Base-by-base conservation (phyloP, 2,797 vertebrate species). In the Melanotaenia pygmaea region DNA sequence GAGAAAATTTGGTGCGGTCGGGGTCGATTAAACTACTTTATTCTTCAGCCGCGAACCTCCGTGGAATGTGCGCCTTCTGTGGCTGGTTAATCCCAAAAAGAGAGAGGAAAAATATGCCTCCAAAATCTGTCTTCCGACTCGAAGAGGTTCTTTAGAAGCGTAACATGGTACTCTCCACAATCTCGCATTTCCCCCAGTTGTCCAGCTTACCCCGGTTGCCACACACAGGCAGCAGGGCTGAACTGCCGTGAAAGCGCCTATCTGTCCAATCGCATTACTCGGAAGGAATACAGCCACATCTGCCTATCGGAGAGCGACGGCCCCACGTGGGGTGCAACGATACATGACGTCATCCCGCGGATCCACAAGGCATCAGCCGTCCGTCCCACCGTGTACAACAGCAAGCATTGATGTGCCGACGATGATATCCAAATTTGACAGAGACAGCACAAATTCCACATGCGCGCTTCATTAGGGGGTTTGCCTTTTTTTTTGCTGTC, bases 241-340 rank as follows among this genome's bases (percentile, higher is more conserved):
- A 94, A 90, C 95, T 89, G 95, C 95, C 94, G 94, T 93, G 94
- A 94, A 94, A 94, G 94, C 92, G 92, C 89, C 94, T 91, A 92
- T 91, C 93, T 92, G 93, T 93, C 94, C 94, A 95, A 94, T 94
- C 93, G 91, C 93, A 94, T 91, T 85, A 88, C 94, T 90, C 88
- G 88, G 90, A 92, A 93, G 72, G 89, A 86, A 70, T 64, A 88
- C 71, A 74, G 74, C 79, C 80, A 73, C 89, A 80, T 87, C 88
- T 84, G 83, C 94, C 94, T 91, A 95, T 95, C 89, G 77, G 88
- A 89, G 84, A 84, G 79, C 90, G 88, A 82, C 70, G 87, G 84
- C 24, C 95, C 96, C 96, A 96, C 96, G 96, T 96, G 96, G 96
- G 96, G 93, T 64, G 77, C 85, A 83, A 28, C 73, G 83, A 65